Conservation (phyloP, 2,113 vertebrate species). For the Anarhynchus alexandrinus region DNA sequence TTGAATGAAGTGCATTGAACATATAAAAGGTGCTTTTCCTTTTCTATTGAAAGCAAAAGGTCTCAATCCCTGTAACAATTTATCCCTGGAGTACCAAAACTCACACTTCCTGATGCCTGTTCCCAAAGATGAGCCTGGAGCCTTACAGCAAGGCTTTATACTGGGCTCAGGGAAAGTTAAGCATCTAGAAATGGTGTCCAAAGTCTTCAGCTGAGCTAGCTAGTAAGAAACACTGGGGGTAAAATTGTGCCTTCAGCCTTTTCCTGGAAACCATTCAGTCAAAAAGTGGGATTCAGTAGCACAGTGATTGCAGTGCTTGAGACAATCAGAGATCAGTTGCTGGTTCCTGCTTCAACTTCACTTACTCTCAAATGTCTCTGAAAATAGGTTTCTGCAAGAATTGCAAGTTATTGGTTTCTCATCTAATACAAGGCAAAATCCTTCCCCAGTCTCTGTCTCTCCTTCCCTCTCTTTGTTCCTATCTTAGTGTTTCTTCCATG, state of each 20-base stretch:
- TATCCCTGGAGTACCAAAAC: neutral
- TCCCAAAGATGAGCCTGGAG: neutral
- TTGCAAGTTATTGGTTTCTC: neutral
- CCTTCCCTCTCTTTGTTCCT: neutral
- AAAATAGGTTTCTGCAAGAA: neutral
- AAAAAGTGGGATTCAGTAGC: neutral
- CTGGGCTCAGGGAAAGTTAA: neutral
- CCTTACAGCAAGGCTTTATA: neutral
- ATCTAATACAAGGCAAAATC: neutral
- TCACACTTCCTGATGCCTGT: neutral
- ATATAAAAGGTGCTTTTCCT: neutral
- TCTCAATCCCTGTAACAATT: neutral
- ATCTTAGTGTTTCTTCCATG: neutral
- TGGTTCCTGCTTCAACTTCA: neutral
- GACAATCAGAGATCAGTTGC: neutral
- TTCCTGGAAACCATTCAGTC: neutral
- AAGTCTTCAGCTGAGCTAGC: neutral
- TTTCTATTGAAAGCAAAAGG: neutral
- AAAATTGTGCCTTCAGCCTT: neutral
- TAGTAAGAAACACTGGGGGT: neutral
- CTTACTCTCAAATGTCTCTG: neutral
- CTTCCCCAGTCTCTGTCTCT: neutral
- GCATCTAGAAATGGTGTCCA: accelerated
- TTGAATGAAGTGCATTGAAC: neutral
- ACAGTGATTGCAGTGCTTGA: neutral